Evolutionary conservation across 2,113 vertebrate genomes (phyloP).

Genomic region (Chaetodon trifascialis): DNA sequence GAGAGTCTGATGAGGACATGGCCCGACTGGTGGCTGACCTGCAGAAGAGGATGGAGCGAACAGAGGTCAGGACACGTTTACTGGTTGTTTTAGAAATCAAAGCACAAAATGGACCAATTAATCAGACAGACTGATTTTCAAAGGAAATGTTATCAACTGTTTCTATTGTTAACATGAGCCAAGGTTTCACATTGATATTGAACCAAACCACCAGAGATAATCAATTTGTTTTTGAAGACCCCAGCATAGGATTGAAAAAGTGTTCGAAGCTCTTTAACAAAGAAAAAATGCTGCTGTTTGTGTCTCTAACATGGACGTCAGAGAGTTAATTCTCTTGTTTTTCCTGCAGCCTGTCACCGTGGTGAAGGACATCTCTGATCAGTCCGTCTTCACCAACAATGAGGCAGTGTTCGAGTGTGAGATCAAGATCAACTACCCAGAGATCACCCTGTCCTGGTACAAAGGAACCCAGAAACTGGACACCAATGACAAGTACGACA

Average conservation of each 20-base stretch:
- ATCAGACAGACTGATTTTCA: not conserved
- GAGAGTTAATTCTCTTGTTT: not conserved
- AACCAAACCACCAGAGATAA: not conserved
- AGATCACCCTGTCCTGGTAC: slow-evolving; percentile 98
- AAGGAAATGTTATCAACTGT: not conserved
- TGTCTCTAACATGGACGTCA: not conserved
- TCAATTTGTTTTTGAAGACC: not conserved
- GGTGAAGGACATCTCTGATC: slow-evolving; percentile 93
- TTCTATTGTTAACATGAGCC: not conserved
- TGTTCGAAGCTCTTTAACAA: not conserved
- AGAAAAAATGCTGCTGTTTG: not conserved
- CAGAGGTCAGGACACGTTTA: slow-evolving; percentile 87
- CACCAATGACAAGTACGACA: slow-evolving; percentile 90
- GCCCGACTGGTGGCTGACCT: slow-evolving; percentile 95
- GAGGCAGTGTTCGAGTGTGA: slow-evolving; percentile 95
- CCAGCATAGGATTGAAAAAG: not conserved
- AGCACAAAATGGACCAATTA: not conserved
- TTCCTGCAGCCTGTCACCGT: slow-evolving; percentile 91
- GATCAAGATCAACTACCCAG: slow-evolving; percentile 98
- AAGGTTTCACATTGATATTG: not conserved
- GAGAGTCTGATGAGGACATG: slow-evolving; percentile 93
- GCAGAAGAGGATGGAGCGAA: slow-evolving; percentile 94
- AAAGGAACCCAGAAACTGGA: slow-evolving; percentile 97
- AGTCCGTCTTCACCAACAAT: slow-evolving; percentile 87
- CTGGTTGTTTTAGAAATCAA: not conserved